Conservation (phyloP, 2,797 vertebrate genomes). For the Argya squamiceps region DNA sequence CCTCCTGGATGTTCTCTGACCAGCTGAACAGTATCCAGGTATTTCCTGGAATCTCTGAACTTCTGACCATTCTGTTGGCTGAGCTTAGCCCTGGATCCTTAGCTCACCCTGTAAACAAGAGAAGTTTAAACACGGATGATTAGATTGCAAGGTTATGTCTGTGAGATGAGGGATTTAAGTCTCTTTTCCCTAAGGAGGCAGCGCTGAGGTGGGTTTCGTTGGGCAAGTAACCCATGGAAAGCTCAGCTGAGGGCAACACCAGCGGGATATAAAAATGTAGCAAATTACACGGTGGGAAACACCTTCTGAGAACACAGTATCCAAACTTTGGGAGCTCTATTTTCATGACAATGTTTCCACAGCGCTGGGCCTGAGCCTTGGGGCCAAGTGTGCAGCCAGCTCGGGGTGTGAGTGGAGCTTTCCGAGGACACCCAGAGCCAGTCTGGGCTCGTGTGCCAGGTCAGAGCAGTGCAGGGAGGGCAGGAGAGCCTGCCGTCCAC, state of each 20-base stretch:
- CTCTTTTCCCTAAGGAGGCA: neutral
- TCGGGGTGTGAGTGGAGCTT: accelerated
- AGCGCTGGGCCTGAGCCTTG: accelerated
- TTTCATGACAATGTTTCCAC: neutral
- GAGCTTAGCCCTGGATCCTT: neutral
- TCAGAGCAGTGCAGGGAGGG: accelerated
- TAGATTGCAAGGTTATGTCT: neutral
- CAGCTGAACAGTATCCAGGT: neutral
- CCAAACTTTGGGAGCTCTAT: accelerated
- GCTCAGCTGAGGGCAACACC: neutral
- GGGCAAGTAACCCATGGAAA: neutral
- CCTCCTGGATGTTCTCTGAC: neutral
- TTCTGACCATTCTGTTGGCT: neutral
- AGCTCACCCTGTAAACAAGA: slow-evolving; percentile 3
- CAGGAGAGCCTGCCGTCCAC: accelerated
- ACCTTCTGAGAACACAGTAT: neutral
- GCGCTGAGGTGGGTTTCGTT: accelerated
- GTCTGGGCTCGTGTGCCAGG: accelerated
- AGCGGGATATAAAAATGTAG: neutral
- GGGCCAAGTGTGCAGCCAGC: accelerated
- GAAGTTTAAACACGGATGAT: neutral
- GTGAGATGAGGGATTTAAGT: neutral
- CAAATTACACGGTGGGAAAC: accelerated
- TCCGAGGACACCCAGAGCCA: accelerated
- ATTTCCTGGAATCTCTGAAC: neutral